Base-by-base conservation (phyloP, 2,797 vertebrate genomes). In the Ciconia nigra region DNA sequence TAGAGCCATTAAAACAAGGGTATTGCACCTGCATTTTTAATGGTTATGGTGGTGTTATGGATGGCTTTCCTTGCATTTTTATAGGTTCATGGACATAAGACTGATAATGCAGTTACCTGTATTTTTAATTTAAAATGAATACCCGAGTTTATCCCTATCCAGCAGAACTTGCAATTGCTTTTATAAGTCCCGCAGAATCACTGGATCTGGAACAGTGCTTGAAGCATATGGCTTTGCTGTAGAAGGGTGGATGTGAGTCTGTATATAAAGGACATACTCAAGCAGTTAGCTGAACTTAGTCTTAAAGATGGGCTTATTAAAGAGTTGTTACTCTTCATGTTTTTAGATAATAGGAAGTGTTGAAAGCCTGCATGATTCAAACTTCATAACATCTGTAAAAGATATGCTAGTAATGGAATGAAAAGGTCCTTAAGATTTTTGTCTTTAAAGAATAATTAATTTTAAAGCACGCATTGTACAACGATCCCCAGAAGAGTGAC, bases 201-300 rank as follows among this genome's bases (percentile, higher is more conserved):
- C 24, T 35, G 76, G 41, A 13, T 1, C 29, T 18, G 57, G 17
- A 41, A 3, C 10, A 11, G 44, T 3, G 2, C 28, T n/a, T 12
- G 5, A 10, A 29, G 31, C 9, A 0, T 3, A 1, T 4, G 29
- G 49, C 10, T 21, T 8, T 31, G 31, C 44, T 77, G 87, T 2
- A 9, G 24, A n/a, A 57, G 65, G 44, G 7, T 15, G 29, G 42
- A 8, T 13, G 10, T 0, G 39, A 55, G 35, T 10, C 57, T 51
- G 79, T 13, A 0, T 3, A 11, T 21, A 15, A 58, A n/a, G 26
- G 39, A 15, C 4, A 12, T 0, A 1, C 16, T 28, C 11, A 1
- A 58, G n/a, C 41, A 31, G 11, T 11, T 31, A n/a, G 26, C 21
- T 61, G 58, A 39, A 2, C 16, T 65, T 5, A 5, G n/a, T 6